Evolutionary conservation across 2,797 vertebrate genomes (phyloP).

Genomic region (Smutsia temminckii): DNA sequence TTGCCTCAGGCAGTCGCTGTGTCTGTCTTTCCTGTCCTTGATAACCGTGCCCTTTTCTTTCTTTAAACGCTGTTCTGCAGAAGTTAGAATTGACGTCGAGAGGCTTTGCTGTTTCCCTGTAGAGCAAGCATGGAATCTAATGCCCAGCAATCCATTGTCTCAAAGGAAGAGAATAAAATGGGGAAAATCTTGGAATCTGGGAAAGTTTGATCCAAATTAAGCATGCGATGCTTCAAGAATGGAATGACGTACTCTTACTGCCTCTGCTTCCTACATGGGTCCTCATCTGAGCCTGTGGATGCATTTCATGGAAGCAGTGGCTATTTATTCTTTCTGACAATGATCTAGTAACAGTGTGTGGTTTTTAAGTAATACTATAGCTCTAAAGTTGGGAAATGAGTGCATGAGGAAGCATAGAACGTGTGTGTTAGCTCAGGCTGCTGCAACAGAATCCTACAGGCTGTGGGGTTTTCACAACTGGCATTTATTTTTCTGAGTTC

Average conservation of each 20-base stretch:
- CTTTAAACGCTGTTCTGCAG: not conserved
- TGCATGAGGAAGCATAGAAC: fast-evolving
- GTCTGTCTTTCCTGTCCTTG: fast-evolving
- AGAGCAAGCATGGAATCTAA: fast-evolving
- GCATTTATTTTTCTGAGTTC: fast-evolving
- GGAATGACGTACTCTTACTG: not conserved
- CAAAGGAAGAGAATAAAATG: not conserved
- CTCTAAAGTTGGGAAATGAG: not conserved
- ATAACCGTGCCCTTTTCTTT: fast-evolving
- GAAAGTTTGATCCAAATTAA: fast-evolving
- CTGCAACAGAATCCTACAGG: fast-evolving
- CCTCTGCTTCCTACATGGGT: fast-evolving
- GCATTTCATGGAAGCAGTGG: too few relatives aligned
- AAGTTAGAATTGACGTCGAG: fast-evolving
- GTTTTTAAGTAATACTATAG: too few relatives aligned
- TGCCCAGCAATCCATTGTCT: fast-evolving
- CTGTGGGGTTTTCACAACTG: fast-evolving
- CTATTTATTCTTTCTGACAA: too few relatives aligned
- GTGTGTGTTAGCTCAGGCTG: not conserved
- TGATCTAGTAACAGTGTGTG: fast-evolving
- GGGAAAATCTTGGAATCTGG: not conserved
- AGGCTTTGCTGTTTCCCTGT: not conserved
- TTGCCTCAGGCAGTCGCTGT: not conserved
- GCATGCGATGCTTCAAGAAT: not conserved
- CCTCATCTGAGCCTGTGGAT: too few relatives aligned